These are phyloP conservation scores for Melikaiella ostensackeni DNA, from an alignment of 2,888 invertebrate genomes.

Conservation along the genomic window DNA sequence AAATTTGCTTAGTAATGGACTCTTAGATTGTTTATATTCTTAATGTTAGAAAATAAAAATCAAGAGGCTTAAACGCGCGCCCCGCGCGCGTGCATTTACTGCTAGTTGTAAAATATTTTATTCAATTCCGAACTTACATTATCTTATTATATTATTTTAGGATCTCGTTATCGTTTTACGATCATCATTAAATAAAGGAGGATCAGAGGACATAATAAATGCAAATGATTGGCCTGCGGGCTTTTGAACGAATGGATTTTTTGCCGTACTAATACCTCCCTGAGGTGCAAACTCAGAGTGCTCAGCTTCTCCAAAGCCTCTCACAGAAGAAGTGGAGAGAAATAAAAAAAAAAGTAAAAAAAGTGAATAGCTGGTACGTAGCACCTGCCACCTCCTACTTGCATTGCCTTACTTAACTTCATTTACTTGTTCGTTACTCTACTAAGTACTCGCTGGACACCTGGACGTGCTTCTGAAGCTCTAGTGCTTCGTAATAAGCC, in stretches of 20 bases:
- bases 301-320: conserved; percentile 20
- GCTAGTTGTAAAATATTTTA: too few relatives aligned
- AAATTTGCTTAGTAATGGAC: too few relatives aligned
- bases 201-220: conserved; percentile 1
- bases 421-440: conserved; percentile 55
- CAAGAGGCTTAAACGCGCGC: too few relatives aligned
- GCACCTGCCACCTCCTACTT: conserved; percentile 51
- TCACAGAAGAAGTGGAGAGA: conserved; percentile 19
- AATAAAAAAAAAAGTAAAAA: background rate
- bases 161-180: background rate
- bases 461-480: conserved; percentile 55
- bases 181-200: background rate
- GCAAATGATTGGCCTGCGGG: background rate
- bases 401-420: conserved; percentile 55
- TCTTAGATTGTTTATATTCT: too few relatives aligned
- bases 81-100: too few relatives aligned
- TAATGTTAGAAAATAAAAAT: too few relatives aligned
- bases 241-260: background rate
- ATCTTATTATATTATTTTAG: background rate
- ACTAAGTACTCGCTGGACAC: conserved; percentile 56
- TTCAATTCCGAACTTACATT: too few relatives aligned
- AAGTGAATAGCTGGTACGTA: conserved; percentile 40
- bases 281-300: background rate
- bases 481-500: conserved; percentile 53
- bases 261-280: background rate